Evolutionary conservation across 2,113 vertebrate genomes (phyloP).

Genomic region (Malurus cyaneus): DNA sequence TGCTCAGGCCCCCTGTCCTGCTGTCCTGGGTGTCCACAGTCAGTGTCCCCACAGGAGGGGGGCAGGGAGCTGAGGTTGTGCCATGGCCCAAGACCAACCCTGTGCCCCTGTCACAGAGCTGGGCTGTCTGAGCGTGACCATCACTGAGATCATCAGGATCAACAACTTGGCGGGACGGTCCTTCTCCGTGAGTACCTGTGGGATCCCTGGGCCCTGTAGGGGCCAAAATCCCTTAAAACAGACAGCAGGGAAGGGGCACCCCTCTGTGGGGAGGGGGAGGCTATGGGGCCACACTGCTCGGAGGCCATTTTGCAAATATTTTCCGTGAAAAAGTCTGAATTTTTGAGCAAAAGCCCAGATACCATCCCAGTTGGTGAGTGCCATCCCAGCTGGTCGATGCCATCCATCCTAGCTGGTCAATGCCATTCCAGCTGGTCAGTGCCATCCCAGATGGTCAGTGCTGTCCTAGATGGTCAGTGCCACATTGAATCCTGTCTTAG

Average conservation of each 20-base stretch:
- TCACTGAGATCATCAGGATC: constrained; percentile 75
- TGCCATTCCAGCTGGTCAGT: not conserved
- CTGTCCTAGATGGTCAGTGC: too few relatives aligned
- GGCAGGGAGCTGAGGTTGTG: not conserved
- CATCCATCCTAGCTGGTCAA: not conserved
- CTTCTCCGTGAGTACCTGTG: constrained; percentile 75
- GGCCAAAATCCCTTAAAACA: accelerated
- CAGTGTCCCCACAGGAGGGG: too few relatives aligned
- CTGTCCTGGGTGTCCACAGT: accelerated
- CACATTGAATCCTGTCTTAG: not conserved
- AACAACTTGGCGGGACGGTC: constrained; percentile 74
- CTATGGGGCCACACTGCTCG: not conserved
- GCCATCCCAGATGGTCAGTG: not conserved
- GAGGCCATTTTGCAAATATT: not conserved
- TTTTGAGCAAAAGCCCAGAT: not conserved
- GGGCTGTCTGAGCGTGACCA: constrained; percentile 78
- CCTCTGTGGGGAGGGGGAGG: not conserved
- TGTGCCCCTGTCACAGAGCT: constrained; percentile 67
- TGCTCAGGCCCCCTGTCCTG: not conserved
- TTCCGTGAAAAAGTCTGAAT: not conserved
- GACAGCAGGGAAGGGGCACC: not conserved
- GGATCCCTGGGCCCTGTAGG: not conserved
- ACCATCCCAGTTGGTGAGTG: too few relatives aligned
- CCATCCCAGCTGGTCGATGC: not conserved
- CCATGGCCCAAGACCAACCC: not conserved